Evolutionary conservation across 2,888 invertebrate species (phyloP).

Genomic region (Cordilura impudica): DNA sequence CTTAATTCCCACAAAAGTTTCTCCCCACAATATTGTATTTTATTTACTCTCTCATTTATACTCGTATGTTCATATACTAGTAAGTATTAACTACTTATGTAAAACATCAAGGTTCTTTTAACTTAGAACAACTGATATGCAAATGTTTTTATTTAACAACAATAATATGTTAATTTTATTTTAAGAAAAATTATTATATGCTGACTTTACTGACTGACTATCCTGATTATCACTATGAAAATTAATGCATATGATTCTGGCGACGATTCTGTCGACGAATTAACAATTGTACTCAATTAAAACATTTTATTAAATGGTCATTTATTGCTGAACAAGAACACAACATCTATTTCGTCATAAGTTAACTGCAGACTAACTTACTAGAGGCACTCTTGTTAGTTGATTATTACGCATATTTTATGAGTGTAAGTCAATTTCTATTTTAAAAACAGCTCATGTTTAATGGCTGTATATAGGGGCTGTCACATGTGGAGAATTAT

Average conservation of each 20-base stretch:
- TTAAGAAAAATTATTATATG: slow-evolving; percentile 11
- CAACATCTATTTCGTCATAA: not conserved
- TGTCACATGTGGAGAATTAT: slow-evolving; percentile 58
- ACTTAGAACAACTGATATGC: slow-evolving; percentile 50
- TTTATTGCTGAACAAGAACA: slow-evolving; percentile 14
- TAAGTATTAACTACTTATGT: too few relatives aligned
- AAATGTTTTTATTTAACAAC: slow-evolving; percentile 43
- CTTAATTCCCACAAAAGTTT: slow-evolving; percentile 44
- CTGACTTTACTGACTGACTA: not conserved
- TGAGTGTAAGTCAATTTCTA: not conserved
- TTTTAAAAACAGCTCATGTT: slow-evolving; percentile 8
- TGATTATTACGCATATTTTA: not conserved
- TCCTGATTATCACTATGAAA: not conserved
- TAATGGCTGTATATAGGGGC: slow-evolving; percentile 34
- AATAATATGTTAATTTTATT: slow-evolving; percentile 55
- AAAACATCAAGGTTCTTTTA: slow-evolving; percentile 21
- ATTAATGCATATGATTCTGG: slow-evolving; percentile 38
- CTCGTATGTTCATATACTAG: too few relatives aligned
- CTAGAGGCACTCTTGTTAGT: not conserved
- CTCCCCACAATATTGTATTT: slow-evolving; percentile 13
- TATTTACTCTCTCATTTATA: slow-evolving; percentile 49
- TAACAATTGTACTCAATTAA: slow-evolving; percentile 54
- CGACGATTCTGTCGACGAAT: slow-evolving; percentile 7
- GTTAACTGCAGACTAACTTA: not conserved
- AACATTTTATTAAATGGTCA: slow-evolving; percentile 45